Conservation (phyloP, 2,888 invertebrate genomes). For the Synanthedon andrenaeformis region DNA sequence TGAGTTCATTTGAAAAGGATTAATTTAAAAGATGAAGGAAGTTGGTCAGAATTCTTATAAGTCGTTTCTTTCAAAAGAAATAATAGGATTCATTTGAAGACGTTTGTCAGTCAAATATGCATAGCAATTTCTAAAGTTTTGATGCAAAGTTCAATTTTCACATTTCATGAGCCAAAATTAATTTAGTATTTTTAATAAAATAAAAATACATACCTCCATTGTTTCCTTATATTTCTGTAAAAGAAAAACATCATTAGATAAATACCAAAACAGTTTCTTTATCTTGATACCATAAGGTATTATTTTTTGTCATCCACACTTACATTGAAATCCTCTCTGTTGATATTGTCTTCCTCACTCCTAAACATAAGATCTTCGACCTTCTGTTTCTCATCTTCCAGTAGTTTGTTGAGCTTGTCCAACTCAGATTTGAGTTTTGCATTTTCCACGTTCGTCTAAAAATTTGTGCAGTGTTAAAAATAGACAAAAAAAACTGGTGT, state of each 20-base stretch:
- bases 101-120: no score
- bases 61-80: no score
- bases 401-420: constrained; percentile 69
- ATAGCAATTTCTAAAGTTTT: no score
- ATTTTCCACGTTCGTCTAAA: constrained; percentile 63
- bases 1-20: no score
- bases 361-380: constrained; percentile 92
- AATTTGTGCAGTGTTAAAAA: constrained; percentile 4
- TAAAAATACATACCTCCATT: constrained; percentile 45
- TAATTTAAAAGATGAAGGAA: no score
- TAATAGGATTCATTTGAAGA: no score
- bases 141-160: no score
- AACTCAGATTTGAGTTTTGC: constrained; percentile 69
- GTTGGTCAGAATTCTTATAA: no score
- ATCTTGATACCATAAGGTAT: neutral
- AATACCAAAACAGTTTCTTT: no score
- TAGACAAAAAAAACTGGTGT: neutral
- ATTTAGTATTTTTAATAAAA: no score
- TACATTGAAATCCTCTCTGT: constrained; percentile 90
- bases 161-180: no score
- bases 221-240: constrained; percentile 65
- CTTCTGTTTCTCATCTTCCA: constrained; percentile 84
- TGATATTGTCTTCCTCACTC: constrained; percentile 91
- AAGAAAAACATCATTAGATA: constrained; percentile 7
- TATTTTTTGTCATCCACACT: constrained; percentile 21